These are phyloP conservation scores for Sphenodon punctatus DNA, from an alignment of 2,797 vertebrate genomes.

Conservation along the genomic window DNA sequence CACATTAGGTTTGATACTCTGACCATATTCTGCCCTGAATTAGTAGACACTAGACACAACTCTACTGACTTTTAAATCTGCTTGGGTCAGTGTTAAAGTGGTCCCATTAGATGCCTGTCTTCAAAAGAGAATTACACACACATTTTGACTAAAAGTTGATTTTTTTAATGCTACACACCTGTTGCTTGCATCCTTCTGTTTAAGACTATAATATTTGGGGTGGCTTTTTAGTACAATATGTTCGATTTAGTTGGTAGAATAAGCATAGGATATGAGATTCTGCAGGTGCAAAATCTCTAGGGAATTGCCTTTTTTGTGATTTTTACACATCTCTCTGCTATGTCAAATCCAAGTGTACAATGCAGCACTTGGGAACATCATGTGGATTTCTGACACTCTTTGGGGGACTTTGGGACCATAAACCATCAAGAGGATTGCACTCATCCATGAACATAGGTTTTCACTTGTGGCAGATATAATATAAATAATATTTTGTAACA, in stretches of 20 bases:
- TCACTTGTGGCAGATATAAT: too few species aligned
- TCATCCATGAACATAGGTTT: neutral
- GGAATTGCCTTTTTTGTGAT: neutral
- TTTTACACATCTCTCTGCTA: neutral
- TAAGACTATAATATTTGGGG: neutral
- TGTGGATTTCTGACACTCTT: fast-evolving
- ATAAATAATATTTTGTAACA: too few species aligned
- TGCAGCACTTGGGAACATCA: neutral
- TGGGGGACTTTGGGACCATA: neutral
- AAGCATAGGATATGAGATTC: neutral
- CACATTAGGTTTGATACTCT: too few species aligned
- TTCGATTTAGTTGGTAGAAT: neutral
- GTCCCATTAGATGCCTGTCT: neutral
- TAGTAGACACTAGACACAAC: too few species aligned
- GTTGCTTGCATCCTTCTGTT: neutral
- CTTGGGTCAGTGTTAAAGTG: neutral
- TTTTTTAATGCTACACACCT: neutral
- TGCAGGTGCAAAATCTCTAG: neutral
- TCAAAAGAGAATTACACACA: neutral
- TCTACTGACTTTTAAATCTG: too few species aligned
- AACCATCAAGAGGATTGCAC: neutral
- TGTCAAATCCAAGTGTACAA: neutral
- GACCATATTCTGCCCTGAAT: too few species aligned
- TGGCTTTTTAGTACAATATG: neutral
- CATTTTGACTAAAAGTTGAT: fast-evolving